Evolutionary conservation across 2,888 invertebrate genomes (phyloP), one percentile per base, ranked within the genome.

Genomic region (Spatulosminthurus flaviceps): DNA sequence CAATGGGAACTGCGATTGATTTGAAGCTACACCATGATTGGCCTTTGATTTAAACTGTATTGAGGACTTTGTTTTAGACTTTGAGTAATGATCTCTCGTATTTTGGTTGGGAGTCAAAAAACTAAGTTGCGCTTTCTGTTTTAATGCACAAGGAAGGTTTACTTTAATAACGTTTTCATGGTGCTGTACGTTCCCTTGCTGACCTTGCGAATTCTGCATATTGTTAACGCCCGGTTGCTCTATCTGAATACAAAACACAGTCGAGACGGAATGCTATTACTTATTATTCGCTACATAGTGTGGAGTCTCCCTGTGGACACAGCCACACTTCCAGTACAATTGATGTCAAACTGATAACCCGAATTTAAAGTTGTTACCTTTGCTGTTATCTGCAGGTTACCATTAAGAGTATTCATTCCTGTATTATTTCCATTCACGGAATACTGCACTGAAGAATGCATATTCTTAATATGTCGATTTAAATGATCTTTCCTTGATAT

Each of bases 401-500:
- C 51, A 51, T 51, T 51, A 2, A 51, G 5, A 51, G 51, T 13
- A 51, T 51, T 51, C n/a, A 51, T n/a, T 2, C 51, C 51, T 19
- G 51, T 24, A 66, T 77, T 77, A 42, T 2, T 77, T 21, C 67
- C 67, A 77, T 75, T 75, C 21, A 78, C 51, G 5, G 72, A 21
- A 61, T 72, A 78, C 60, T 51, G 43, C 34, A 78, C n/a, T 11
- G 75, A 80, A 19, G 76, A 70, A 64, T 84, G 84, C 83, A 84
- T 83, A 77, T 83, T 83, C 71, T 83, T 83, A 13, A 84, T 83
- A 42, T 84, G 84, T 13, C 80, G 71, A 61, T 80, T 80, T 22
- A 84, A 74, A 79, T 84, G 84, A 60, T 84, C 84, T 64, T 82
- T 80, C 42, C 84, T 34, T 16, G 79, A 81, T 19, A 83, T 83